Base-by-base conservation (phyloP, 2,888 invertebrate genomes). In the Ophion slaviceki region DNA sequence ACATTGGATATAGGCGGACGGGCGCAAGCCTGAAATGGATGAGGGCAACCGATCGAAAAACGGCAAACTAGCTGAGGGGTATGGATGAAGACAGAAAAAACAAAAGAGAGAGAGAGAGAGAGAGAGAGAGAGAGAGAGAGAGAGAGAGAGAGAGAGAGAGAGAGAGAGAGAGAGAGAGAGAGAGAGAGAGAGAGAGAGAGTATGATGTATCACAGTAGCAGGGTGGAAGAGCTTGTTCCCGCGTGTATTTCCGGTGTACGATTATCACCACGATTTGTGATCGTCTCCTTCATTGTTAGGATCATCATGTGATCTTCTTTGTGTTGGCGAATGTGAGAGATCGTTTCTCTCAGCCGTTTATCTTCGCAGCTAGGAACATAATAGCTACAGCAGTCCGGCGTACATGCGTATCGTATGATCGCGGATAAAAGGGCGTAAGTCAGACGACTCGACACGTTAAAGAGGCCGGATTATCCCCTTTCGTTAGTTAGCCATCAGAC, bases 281-380 rank as follows among this genome's bases (percentile, higher is more conserved):
- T 78, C 80, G 74, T 83, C 68, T 62, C 32, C 78, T 66, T 80
- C 77, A 83, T 86, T 83, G 86, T 80, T 47, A 68, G 59, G 40
- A 82, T 83, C 80, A 80, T 64, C 80, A 76, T 53, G 53, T 59
- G 28, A 74, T 82, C 83, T 62, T 79, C 79, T 83, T 86, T 83
- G 86, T 81, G 75, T 78, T 47, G 61, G 20, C 57, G 36, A 83
- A 83, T 66, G 40, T 64, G 70, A 57, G 66, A 80, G 79, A 70
- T 77, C 86, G 74, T 40, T 86, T 81, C 64, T 74, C 53, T 14
- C 83, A 81, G 80, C 74, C 83, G 70, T 86, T 86, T 83, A 80
- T 86, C 59, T 77, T 66, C 1, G 17, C 68, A 57, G 36, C 47
- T 28, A 59, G 61, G 71, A 68, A 24, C 20, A 77, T 77, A 78